These are phyloP conservation scores for Monochamus saltuarius DNA, from an alignment of 1,140 invertebrate genomes.

Conservation along the genomic window DNA sequence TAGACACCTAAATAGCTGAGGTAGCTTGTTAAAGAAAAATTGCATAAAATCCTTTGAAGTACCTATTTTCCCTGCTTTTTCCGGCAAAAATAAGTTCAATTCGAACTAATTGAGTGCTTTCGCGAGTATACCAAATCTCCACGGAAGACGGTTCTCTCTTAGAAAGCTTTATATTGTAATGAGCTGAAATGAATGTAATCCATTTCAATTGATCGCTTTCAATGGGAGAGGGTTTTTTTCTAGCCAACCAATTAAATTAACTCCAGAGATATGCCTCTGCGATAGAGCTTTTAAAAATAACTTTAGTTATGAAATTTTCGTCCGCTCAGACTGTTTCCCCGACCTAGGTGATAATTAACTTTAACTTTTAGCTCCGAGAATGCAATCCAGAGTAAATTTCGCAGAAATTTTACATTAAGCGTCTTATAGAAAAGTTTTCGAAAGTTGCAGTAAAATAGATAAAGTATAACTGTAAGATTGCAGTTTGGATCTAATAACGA, in stretches of 20 bases:
- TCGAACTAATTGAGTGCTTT: neutral
- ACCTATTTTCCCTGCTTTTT: neutral
- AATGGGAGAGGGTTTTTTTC: neutral
- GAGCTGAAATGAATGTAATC: conserved; percentile 5
- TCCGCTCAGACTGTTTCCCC: neutral
- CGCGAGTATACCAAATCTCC: neutral
- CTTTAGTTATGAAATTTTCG: conserved; percentile 1
- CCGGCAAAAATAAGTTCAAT: neutral
- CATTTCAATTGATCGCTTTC: conserved; percentile 2
- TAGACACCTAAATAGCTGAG: too few relatives aligned
- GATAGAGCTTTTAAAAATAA: neutral
- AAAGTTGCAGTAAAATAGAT: too few relatives aligned
- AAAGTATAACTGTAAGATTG: too few relatives aligned
- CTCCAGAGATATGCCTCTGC: neutral
- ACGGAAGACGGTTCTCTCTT: neutral
- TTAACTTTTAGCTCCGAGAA: neutral
- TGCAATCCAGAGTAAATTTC: conserved; percentile 1
- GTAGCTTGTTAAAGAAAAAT: too few relatives aligned
- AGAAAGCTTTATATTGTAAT: conserved; percentile 1
- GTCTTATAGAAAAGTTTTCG: neutral
- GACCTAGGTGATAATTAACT: neutral
- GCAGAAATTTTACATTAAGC: neutral
- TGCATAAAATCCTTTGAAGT: too few relatives aligned
- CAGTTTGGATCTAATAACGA: too few relatives aligned
- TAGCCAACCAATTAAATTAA: neutral